phyloP scores from a whole-genome alignment of 2,888 invertebrate genomes.

The Chelonus formosanus region DNA sequence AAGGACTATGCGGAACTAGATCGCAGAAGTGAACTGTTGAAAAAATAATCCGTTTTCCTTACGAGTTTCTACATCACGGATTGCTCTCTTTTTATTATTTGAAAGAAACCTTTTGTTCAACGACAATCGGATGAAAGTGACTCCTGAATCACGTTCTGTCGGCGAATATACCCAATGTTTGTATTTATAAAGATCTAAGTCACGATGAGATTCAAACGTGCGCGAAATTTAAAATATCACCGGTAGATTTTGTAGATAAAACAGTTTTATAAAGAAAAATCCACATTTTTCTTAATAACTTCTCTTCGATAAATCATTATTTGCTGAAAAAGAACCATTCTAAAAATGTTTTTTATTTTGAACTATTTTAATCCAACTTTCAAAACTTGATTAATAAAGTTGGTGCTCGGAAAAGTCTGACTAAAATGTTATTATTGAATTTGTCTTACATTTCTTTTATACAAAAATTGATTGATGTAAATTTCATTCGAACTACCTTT shows the following conservation, averaged over 20 bases:
- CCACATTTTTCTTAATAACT: too few species aligned
- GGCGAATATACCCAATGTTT: conserved; percentile 7
- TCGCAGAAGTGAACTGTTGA: not conserved
- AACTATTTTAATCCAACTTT: too few species aligned
- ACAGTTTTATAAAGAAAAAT: not conserved
- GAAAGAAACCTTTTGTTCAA: conserved; percentile 23
- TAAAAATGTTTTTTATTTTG: too few species aligned
- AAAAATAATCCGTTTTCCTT: conserved; percentile 14
- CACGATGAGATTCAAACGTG: conserved; percentile 23
- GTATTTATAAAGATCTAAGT: conserved; percentile 16
- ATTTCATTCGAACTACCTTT: too few species aligned
- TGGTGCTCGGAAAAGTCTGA: too few species aligned
- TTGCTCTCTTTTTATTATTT: conserved; percentile 3
- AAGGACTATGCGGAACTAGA: conserved; percentile 23
- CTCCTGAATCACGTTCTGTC: conserved; percentile 13
- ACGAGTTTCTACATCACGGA: not conserved
- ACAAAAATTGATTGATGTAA: too few species aligned
- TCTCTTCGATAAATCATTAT: too few species aligned
- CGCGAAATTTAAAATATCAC: conserved; percentile 17
- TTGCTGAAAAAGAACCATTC: too few species aligned
- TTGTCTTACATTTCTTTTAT: too few species aligned
- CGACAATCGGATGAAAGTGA: conserved; percentile 28
- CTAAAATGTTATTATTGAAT: too few species aligned
- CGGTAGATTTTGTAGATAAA: conserved; percentile 11
- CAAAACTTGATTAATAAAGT: too few species aligned